Conservation (phyloP, 2,113 vertebrate genomes). For the Siniperca chuatsi region DNA sequence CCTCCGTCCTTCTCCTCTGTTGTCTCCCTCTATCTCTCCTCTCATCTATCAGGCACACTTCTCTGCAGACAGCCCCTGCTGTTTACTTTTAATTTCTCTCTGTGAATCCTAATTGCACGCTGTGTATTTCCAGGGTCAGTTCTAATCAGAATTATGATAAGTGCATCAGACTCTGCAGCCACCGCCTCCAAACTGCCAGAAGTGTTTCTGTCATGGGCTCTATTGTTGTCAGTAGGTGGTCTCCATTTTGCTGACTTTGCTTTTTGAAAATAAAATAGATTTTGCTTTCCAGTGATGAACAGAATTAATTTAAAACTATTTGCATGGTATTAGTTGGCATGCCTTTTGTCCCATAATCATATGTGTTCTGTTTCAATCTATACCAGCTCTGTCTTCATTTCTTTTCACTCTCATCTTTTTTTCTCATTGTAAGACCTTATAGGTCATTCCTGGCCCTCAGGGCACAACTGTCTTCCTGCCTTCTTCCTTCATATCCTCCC, state of each 20-base stretch:
- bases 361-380: neutral
- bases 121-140: conserved; percentile 55
- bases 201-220: conserved; percentile 14
- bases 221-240: conserved; percentile 18
- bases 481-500: conserved; percentile 44
- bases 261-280: conserved; percentile 42
- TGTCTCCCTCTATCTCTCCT: conserved; percentile 66
- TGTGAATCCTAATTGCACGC: conserved; percentile 66
- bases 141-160: conserved; percentile 65
- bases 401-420: conserved; percentile 1
- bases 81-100: conserved; percentile 76
- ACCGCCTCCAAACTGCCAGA: neutral
- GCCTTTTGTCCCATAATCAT: neutral
- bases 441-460: conserved; percentile 27
- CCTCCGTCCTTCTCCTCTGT: conserved; percentile 52
- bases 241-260: conserved; percentile 49
- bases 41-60: conserved; percentile 70
- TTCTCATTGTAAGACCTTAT: neutral
- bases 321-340: neutral
- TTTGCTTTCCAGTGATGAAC: neutral
- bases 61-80: conserved; percentile 54
- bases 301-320: neutral
- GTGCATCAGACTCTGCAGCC: conserved; percentile 32
- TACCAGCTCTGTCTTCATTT: conserved; percentile 10
- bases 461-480: conserved; percentile 37